A percentile compares a stretch with the other conserved stretches of the same genome.
These are phyloP conservation scores for Phrynocephalus vlangalii DNA, from an alignment of 2,797 vertebrate genomes.

Conservation along the genomic window DNA sequence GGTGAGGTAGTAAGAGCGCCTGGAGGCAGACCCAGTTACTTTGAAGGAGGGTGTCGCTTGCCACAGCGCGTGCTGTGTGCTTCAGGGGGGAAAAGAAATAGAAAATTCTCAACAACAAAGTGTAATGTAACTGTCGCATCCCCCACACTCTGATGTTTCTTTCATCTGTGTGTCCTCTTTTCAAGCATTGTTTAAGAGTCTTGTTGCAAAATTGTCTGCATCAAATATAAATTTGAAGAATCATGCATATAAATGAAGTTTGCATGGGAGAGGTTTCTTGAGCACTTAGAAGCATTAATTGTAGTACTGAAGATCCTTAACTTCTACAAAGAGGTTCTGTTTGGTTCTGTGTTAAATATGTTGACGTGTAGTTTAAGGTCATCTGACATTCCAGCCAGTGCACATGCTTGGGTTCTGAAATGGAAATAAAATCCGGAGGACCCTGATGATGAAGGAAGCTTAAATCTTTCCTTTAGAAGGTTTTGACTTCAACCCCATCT, in stretches of 20 bases:
- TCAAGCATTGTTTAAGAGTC: conserved; percentile 55
- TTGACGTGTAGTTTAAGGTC: neutral
- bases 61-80: conserved; percentile 15
- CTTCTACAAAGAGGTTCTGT: conserved; percentile 10
- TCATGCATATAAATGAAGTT: conserved; percentile 49
- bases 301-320: conserved; percentile 32
- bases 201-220: conserved; percentile 56
- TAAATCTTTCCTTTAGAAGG: neutral
- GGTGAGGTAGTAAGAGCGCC: conserved; percentile 52
- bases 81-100: conserved; percentile 37
- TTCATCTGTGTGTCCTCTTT: conserved; percentile 65
- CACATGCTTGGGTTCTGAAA: neutral
- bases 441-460: neutral
- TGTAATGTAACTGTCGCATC: conserved; percentile 68
- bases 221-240: conserved; percentile 55
- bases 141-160: conserved; percentile 65
- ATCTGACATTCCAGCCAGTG: neutral
- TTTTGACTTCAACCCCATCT: neutral
- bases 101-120: conserved; percentile 69
- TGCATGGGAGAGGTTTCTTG: conserved; percentile 21
- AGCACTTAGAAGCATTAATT: conserved; percentile 46
- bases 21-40: conserved; percentile 60
- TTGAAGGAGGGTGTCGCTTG: conserved; percentile 56
- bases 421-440: neutral
- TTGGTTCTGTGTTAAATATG: neutral